Percentiles rank a stretch among this genome's conserved stretches.
Evolutionary conservation across 2,113 vertebrate species (phyloP).

Genomic region (Rafetus swinhoei): DNA sequence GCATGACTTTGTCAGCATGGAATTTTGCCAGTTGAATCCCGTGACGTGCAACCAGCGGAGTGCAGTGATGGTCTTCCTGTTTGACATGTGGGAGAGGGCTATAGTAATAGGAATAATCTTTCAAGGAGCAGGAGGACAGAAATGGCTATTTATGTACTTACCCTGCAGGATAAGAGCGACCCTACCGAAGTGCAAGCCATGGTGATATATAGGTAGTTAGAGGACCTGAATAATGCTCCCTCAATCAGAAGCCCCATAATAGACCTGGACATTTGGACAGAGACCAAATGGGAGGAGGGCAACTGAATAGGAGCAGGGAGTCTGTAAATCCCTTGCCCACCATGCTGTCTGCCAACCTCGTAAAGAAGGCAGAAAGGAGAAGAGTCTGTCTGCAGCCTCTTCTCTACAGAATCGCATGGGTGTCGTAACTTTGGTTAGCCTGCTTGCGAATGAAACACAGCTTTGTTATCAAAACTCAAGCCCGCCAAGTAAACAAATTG

Average conservation of each 20-base stretch:
- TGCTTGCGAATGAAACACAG: neutral
- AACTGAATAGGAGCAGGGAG: neutral
- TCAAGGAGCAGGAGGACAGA: neutral
- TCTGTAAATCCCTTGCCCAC: neutral
- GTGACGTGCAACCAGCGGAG: neutral
- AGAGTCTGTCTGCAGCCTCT: neutral
- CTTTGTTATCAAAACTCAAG: neutral
- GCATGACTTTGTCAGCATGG: neutral
- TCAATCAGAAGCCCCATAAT: neutral
- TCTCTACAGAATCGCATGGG: too few species aligned
- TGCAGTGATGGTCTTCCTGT: neutral
- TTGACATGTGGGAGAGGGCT: neutral
- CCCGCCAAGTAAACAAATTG: neutral
- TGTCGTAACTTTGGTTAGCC: neutral
- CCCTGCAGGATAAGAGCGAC: neutral
- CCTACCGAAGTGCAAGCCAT: neutral
- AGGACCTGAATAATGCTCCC: neutral
- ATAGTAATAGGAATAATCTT: neutral
- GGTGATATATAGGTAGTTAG: neutral
- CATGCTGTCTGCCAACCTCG: neutral
- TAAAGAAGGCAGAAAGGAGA: neutral
- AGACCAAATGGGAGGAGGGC: neutral
- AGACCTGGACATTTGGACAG: neutral
- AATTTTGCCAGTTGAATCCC: neutral
- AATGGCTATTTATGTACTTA: neutral